These are phyloP conservation scores for Pipra filicauda DNA, from an alignment of 2,113 vertebrate species.

Conservation along the genomic window DNA sequence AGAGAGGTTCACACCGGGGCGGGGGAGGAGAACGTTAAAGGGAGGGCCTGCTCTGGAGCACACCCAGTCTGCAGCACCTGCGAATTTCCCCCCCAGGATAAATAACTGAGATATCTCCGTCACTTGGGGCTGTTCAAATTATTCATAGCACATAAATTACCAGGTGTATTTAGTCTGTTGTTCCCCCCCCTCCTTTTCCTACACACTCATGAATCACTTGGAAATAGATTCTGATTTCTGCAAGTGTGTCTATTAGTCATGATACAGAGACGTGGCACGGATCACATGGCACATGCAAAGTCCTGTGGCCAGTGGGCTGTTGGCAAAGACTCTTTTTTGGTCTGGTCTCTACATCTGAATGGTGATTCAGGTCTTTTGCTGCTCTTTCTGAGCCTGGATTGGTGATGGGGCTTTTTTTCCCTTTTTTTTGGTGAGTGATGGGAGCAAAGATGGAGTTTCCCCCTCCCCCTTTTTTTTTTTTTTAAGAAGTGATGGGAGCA, in stretches of 20 bases:
- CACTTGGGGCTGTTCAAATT: constrained; percentile 33
- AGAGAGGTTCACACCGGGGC: neutral
- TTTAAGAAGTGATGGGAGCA: too few species aligned
- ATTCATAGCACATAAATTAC: constrained; percentile 62
- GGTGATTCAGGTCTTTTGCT: neutral
- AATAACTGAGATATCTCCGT: constrained; percentile 50
- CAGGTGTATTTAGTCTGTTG: constrained; percentile 49
- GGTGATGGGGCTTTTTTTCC: neutral
- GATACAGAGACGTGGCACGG: neutral
- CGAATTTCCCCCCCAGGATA: constrained; percentile 41
- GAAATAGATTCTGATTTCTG: constrained; percentile 49
- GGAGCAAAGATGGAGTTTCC: neutral
- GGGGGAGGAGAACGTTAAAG: neutral
- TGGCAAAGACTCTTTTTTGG: neutral
- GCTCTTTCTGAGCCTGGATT: neutral
- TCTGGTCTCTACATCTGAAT: neutral
- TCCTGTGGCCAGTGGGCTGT: neutral
- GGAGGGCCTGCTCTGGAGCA: constrained; percentile 2
- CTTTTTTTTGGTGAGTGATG: neutral
- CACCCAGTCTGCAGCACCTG: constrained; percentile 53
- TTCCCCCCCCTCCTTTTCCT: neutral
- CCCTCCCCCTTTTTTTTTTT: neutral
- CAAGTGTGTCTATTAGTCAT: constrained; percentile 48
- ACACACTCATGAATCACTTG: constrained; percentile 10
- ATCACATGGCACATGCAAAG: neutral